Evolutionary conservation across 2,888 invertebrate genomes (phyloP).

Genomic region (Drosophila acutilabella): DNA sequence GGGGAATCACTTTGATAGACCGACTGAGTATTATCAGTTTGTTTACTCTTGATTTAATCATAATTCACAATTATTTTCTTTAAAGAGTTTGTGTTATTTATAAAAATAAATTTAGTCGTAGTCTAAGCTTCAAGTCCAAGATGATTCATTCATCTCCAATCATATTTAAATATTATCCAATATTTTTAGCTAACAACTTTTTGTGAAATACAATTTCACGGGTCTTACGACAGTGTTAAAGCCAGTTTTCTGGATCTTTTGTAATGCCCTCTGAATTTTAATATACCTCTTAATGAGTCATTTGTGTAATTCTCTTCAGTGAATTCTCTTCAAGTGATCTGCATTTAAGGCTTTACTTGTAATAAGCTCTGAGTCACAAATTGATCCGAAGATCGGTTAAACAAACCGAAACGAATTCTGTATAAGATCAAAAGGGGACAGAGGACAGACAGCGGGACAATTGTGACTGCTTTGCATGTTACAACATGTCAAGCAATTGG

Average conservation of each 20-base stretch:
- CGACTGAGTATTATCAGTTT: not conserved
- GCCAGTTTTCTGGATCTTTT: not conserved
- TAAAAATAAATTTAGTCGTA: too few relatives aligned
- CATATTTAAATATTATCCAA: too few relatives aligned
- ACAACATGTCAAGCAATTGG: constrained; percentile 46
- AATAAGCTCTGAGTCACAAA: constrained; percentile 13
- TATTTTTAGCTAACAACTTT: not conserved
- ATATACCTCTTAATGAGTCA: constrained; percentile 3
- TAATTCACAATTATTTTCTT: not conserved
- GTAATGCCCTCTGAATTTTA: not conserved
- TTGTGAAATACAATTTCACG: too few relatives aligned
- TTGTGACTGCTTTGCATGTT: constrained; percentile 47
- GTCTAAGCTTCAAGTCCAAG: too few relatives aligned
- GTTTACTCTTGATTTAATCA: not conserved
- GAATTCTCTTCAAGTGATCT: constrained; percentile 10
- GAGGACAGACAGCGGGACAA: constrained; percentile 7
- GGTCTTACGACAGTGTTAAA: not conserved
- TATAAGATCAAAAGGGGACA: not conserved
- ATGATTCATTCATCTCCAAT: too few relatives aligned
- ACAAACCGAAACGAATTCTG: constrained; percentile 13
- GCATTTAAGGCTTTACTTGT: not conserved
- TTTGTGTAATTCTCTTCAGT: not conserved
- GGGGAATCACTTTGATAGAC: not conserved
- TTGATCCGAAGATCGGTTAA: not conserved
- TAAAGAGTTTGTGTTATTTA: too few relatives aligned